Base-by-base conservation (phyloP, 35 echinoderm and acorn worm genomes). In the Heliocidaris erythrogramma region DNA sequence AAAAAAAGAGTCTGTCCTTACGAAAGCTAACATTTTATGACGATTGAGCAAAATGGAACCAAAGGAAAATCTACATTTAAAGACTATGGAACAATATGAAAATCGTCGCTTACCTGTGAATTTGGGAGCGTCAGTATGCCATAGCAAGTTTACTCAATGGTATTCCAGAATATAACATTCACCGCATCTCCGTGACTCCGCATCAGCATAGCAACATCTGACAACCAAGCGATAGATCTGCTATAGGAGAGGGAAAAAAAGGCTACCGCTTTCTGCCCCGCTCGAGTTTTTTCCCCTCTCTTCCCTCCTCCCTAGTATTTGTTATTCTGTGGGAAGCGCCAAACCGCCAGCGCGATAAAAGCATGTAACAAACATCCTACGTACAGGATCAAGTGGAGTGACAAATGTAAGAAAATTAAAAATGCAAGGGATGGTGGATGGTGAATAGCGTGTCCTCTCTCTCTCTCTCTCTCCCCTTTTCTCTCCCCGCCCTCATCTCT, bases 291-390 rank as follows among this genome's bases (percentile, higher is more conserved):
- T 27, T n/a, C 27, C 65, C 27, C 65, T 78, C 24, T 69, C 65
- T 78, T 27, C 27, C 18, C 65, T 78, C 65, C 18, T 27, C 65
- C 27, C 65, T 27, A 78, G 21, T 78, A 78, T 78, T 78, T 78
- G 65, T 78, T 78, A 78, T 78, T 78, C 65, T 78, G 65, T n/a
- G 65, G 65, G 65, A 78, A 78, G 65, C 65, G 65, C 65, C 65
- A 78, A 78, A 78, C 65, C 65, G 65, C 65, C 27, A 78, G 2
- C 65, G 65, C 27, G 65, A n/a, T 17, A 78, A 78, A 78, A 78
- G 65, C 65, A 78, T 78, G 65, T 78, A 78, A 78, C 65, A 78
- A 78, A 78, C 65, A 78, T 78, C 21, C 65, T 18, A 78, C 8
- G 27, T 18, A 69, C 60, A 16, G 24, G 65, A 8, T 78, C 18